Evolutionary conservation across 1,140 invertebrate genomes (phyloP), one percentile per base, ranked within the genome.

Genomic region (Hycleus phaleratus): DNA sequence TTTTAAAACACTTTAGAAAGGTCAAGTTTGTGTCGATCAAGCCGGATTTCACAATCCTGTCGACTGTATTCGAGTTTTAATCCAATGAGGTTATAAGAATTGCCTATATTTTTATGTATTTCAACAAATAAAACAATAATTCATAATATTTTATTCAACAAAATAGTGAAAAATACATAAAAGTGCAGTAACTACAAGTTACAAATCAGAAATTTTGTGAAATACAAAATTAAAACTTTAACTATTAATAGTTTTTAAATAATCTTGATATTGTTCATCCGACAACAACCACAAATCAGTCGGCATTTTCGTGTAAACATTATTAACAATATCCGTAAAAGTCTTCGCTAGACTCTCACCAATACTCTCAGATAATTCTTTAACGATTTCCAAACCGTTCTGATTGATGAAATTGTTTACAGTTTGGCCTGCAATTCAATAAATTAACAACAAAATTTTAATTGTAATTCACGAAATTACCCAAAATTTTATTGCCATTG

Each of bases 401-500:
- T 78, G 71, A 58, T 79, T 79, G 3, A 79, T 56, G 64, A 78
- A 79, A 5, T 67, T 68, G 58, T 79, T 79, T n/a, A 79, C 73
- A 2, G 77, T 78, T 38, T 71, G 68, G 24, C 77, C 77, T 78
- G 61, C 9, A 70, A 70, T 51, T 44, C 49, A 38, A 46, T 38
- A 11, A 32, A 44, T 44, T 25, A 49, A 4, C 1, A 18, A 18
- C 18, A 18, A 18, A 18, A 18, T 18, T 18, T 18, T 18, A 1
- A 18, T 18, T 18, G 18, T 18, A 18, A 18, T 18, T 18, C 18
- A 18, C 1, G 18, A 18, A 32, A 61, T 65, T 65, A 75, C 73
- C 79, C 49, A 82, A 65, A 12, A 75, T 65, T 61, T 78, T 77
- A 49, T 85, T 83, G 18, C 83, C 83, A 18, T 79, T 79, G 47